A percentile compares a stretch with the other conserved stretches of the same genome.
Conservation (phyloP, 1,140 invertebrate genomes). For the Portunus trituberculatus region DNA sequence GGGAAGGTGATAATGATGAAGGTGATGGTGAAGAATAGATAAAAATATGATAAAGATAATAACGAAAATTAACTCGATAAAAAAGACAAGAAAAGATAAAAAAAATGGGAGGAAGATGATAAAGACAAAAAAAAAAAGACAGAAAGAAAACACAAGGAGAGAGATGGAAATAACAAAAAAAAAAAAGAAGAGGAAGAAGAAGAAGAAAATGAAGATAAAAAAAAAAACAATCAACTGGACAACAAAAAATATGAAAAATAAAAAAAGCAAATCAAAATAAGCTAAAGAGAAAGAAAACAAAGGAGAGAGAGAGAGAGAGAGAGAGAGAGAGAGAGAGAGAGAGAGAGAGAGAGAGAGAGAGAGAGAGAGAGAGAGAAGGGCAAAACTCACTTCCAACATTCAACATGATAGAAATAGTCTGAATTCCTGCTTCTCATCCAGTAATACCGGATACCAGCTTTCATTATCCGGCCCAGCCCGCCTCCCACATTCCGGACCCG, state of each 20-base stretch:
- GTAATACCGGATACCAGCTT: not conserved
- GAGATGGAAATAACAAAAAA: not conserved
- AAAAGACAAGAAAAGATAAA: not conserved
- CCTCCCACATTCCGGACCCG: not conserved
- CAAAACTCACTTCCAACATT: slow-evolving; percentile 7
- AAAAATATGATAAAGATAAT: too few relatives aligned
- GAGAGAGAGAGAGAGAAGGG: not conserved
- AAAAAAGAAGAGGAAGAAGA: not conserved
- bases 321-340: not conserved
- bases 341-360: slow-evolving; percentile 40
- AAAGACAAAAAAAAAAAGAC: not conserved
- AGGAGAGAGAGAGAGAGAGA: slow-evolving; percentile 21
- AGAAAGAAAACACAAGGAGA: not conserved
- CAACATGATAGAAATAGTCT: not conserved
- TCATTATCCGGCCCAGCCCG: not conserved
- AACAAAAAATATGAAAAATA: too few relatives aligned
- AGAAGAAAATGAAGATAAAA: not conserved
- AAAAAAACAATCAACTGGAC: not conserved
- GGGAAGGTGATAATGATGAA: too few relatives aligned
- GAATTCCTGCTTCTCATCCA: not conserved
- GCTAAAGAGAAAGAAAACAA: not conserved
- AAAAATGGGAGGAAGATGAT: not conserved
- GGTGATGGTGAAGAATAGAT: too few relatives aligned
- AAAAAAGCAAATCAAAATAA: too few relatives aligned
- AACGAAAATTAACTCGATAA: too few relatives aligned